These are phyloP conservation scores for Malacosoma neustria DNA, from an alignment of 2,888 invertebrate genomes.

Conservation along the genomic window DNA sequence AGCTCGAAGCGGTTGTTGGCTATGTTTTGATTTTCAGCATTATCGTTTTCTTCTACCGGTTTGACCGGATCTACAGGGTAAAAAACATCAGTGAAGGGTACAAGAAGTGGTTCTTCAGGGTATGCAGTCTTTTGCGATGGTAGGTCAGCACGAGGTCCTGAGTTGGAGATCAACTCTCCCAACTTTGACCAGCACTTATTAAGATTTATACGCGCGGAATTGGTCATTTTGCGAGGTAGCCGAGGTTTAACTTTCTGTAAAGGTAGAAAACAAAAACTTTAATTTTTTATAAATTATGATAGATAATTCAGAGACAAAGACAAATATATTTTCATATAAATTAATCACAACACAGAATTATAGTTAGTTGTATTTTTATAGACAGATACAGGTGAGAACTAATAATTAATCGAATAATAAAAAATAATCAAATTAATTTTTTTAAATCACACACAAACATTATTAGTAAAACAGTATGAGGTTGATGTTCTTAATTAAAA, in stretches of 20 bases:
- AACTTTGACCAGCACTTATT: slow-evolving; percentile 79
- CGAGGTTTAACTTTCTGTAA: slow-evolving; percentile 73
- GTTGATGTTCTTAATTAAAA: too few relatives aligned
- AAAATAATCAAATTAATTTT: too few relatives aligned
- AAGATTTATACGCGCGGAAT: slow-evolving; percentile 76
- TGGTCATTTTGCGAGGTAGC: slow-evolving; percentile 72
- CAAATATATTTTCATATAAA: too few relatives aligned
- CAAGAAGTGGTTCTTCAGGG: slow-evolving; percentile 52
- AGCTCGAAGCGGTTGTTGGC: slow-evolving; percentile 57
- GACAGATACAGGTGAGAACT: too few relatives aligned
- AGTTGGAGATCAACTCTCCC: slow-evolving; percentile 70
- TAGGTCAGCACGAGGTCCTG: slow-evolving; percentile 56
- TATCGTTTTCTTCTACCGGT: slow-evolving; percentile 59
- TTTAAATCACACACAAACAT: too few relatives aligned
- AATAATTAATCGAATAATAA: too few relatives aligned
- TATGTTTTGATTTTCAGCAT: slow-evolving; percentile 64
- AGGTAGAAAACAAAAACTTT: slow-evolving; percentile 32
- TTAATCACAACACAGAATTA: too few relatives aligned
- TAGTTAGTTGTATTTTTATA: too few relatives aligned
- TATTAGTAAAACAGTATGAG: too few relatives aligned
- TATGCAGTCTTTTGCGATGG: slow-evolving; percentile 65
- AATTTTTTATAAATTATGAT: too few relatives aligned
- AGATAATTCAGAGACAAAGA: too few relatives aligned
- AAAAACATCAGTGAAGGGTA: slow-evolving; percentile 59
- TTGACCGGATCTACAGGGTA: slow-evolving; percentile 56